Conservation (phyloP, 2,113 vertebrate species). For the Marcusenius ussheri region DNA sequence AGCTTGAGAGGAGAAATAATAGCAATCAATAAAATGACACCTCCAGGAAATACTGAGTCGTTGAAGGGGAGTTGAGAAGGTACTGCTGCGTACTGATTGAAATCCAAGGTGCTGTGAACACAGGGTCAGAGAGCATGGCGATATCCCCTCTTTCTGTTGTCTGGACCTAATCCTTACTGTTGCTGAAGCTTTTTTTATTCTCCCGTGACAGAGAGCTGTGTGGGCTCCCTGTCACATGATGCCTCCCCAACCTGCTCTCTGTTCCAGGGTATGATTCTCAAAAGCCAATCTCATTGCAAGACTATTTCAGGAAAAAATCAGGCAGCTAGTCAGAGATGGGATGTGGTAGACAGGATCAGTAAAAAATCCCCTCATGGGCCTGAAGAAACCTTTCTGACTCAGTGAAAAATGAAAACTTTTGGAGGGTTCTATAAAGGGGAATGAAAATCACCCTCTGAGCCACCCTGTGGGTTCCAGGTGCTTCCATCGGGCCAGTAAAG, state of each 20-base stretch:
- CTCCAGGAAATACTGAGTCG: not conserved
- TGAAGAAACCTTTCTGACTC: not conserved
- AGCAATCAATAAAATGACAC: not conserved
- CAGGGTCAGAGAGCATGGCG: not conserved
- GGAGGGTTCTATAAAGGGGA: not conserved
- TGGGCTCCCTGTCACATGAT: not conserved
- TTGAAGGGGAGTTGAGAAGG: not conserved
- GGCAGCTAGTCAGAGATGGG: not conserved
- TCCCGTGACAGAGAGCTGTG: not conserved
- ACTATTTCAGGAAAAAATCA: not conserved
- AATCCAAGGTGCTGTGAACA: not conserved
- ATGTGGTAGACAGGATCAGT: not conserved
- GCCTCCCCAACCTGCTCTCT: not conserved
- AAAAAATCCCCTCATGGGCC: not conserved
- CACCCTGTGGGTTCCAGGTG: not conserved
- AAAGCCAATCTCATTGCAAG: not conserved
- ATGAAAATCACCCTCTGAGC: not conserved
- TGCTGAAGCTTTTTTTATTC: not conserved
- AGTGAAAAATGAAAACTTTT: not conserved
- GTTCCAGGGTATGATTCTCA: not conserved
- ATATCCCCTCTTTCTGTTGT: not conserved
- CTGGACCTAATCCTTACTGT: not conserved
- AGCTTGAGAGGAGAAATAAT: constrained; percentile 1
- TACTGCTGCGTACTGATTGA: not conserved
- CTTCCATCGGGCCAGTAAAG: not conserved